Evolutionary conservation across 1,140 invertebrate genomes (phyloP).

Genomic region (Pectinophora gossypiella): DNA sequence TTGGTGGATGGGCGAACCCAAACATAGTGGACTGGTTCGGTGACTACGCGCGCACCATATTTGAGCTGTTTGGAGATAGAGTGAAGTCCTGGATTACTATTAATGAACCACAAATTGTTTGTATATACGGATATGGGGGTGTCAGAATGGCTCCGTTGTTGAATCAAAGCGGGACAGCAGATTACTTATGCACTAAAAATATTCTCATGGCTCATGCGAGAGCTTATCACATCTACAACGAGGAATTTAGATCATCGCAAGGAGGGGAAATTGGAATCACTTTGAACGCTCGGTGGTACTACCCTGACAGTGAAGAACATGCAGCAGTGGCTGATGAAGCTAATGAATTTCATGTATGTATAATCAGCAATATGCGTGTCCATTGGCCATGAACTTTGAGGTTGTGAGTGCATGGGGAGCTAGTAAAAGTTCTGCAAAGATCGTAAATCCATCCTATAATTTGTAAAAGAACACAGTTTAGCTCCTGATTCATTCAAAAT

Average conservation of each 20-base stretch:
- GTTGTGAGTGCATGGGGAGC: too few species aligned
- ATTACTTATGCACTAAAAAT: background rate
- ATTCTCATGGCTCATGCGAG: background rate
- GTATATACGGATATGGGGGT: slow-evolving; percentile 70
- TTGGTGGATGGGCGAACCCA: slow-evolving; percentile 78
- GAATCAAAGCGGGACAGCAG: background rate
- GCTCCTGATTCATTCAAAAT: too few species aligned
- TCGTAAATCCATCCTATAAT: too few species aligned
- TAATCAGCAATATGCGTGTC: too few species aligned
- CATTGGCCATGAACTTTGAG: too few species aligned
- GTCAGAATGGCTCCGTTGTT: slow-evolving; percentile 5
- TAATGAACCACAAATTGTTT: slow-evolving; percentile 78
- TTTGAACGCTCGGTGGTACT: slow-evolving; percentile 64
- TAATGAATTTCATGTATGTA: slow-evolving; percentile 61
- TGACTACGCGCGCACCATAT: slow-evolving; percentile 75
- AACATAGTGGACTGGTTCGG: slow-evolving; percentile 75
- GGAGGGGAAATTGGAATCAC: slow-evolving; percentile 73
- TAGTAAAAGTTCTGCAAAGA: too few species aligned
- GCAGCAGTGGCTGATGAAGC: slow-evolving; percentile 64
- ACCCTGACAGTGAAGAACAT: slow-evolving; percentile 65
- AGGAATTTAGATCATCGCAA: slow-evolving; percentile 39
- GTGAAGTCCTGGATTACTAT: slow-evolving; percentile 79
- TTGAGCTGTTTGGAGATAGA: slow-evolving; percentile 75
- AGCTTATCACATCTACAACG: slow-evolving; percentile 77
- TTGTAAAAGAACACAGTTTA: too few species aligned